These are phyloP conservation scores for Ctenicera cuprea DNA, from an alignment of 2,888 invertebrate species.

Conservation along the genomic window DNA sequence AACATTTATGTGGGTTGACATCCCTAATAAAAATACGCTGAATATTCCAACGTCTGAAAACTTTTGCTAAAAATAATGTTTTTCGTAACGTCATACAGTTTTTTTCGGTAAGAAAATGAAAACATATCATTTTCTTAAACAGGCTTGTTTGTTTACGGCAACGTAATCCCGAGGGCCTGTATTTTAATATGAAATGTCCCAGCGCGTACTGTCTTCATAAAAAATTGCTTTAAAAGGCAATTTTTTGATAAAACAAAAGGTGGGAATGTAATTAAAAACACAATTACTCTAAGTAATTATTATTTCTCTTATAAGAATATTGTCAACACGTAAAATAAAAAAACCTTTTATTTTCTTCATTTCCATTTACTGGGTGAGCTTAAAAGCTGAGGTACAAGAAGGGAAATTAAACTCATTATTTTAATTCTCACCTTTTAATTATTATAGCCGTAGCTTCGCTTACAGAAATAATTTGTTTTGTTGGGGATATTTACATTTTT, in stretches of 20 bases:
- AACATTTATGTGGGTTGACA: neutral
- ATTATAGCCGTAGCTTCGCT: neutral
- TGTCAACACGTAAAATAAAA: neutral
- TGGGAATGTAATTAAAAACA: neutral
- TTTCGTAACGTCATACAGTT: no score
- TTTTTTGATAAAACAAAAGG: neutral
- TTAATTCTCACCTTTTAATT: slow-evolving; percentile 9
- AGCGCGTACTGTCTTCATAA: no score
- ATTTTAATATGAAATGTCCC: no score
- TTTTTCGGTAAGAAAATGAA: no score
- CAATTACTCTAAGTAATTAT: neutral
- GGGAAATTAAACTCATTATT: slow-evolving; percentile 14
- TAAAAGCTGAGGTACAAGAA: neutral
- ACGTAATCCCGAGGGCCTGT: no score
- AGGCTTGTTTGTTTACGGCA: no score
- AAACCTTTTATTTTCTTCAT: neutral
- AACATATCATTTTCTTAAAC: no score
- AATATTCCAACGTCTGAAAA: no score
- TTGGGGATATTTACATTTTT: neutral
- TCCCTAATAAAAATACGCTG: neutral
- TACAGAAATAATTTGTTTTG: no score
- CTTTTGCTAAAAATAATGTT: no score
- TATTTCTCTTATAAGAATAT: neutral
- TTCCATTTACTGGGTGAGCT: neutral
- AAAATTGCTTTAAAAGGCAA: neutral